These are phyloP conservation scores for Gandaritis pyraliata DNA, from an alignment of 2,888 invertebrate genomes.

Conservation along the genomic window DNA sequence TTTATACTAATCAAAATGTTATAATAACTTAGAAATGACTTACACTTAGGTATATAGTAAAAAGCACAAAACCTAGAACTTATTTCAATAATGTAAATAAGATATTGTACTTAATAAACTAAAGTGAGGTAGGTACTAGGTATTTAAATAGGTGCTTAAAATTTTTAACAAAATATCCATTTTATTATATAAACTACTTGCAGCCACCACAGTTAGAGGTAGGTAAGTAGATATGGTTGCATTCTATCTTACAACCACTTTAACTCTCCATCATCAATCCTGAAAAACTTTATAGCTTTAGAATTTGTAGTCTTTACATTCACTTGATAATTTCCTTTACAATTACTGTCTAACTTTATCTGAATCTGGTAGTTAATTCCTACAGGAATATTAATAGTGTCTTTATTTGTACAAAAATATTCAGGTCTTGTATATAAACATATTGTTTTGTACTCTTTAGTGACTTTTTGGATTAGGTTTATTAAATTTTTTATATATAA, in stretches of 20 bases:
- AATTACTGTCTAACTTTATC: conserved; percentile 46
- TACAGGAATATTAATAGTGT: conserved; percentile 52
- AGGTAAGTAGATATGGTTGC: no score
- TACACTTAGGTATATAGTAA: no score
- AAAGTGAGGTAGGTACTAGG: no score
- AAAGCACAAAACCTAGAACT: no score
- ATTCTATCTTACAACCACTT: conserved; percentile 39
- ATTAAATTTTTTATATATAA: conserved; percentile 75
- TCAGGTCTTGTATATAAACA: conserved; percentile 81
- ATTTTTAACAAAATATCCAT: no score
- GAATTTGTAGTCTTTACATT: conserved; percentile 48
- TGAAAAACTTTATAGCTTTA: conserved; percentile 46
- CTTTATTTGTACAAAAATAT: conserved; percentile 76
- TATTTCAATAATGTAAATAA: no score
- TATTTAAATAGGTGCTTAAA: no score
- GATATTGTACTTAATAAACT: no score
- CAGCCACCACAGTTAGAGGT: conserved; percentile 1
- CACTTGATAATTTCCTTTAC: conserved; percentile 41
- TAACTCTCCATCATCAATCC: conserved; percentile 44
- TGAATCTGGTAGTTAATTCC: conserved; percentile 73
- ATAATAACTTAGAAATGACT: neutral
- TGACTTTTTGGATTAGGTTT: conserved; percentile 69
- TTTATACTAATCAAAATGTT: neutral
- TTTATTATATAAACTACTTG: neutral
- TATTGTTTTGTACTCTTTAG: conserved; percentile 76